Base-by-base conservation (phyloP, 2,888 invertebrate species). In the Unio pictorum region DNA sequence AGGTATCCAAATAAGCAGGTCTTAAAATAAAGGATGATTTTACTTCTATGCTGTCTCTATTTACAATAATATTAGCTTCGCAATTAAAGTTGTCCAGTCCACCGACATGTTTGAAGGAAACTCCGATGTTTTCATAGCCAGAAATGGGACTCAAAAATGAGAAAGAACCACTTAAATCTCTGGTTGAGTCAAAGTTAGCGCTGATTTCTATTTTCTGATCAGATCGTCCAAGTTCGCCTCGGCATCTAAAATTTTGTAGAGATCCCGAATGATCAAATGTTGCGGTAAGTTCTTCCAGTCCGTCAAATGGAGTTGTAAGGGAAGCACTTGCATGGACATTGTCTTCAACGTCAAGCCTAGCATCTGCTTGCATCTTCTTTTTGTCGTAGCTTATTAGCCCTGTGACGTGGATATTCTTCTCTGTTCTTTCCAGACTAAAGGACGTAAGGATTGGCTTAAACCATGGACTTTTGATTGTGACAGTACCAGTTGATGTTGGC, bases 261-360 rank as follows among this genome's bases (percentile, higher is more conserved):
- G 54, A 55, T 11, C 73, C 74, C 11, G 69, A 69, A 62, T 84
- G 80, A 2, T 76, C 71, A 63, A 83, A 75, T 8, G 67, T 65
- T 2, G 76, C 60, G 30, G 72, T 72, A 0, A 74, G 66, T 55
- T 80, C 69, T 61, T 75, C 72, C 34, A 71, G 75, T 17, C 68
- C 69, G 30, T 69, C 63, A 34, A 79, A 79, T 34, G 81, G 82
- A 55, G 82, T 79, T 7, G 67, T 68, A 7, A 81, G 30, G 23
- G 65, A 71, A 15, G 78, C 28, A 20, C 76, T 69, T 8, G 79
- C 75, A 15, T 71, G 70, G 23, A 61, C 71, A 30, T 45, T 54
- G 17, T 68, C 67, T 23, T 15, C 45, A 18, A 67, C 7, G 6
- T 64, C 68, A 1, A 66, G 54, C 15, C 54, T 58, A 58, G 58